Conservation (phyloP, 2,888 invertebrate genomes). For the Sinhomidia bicolor region DNA sequence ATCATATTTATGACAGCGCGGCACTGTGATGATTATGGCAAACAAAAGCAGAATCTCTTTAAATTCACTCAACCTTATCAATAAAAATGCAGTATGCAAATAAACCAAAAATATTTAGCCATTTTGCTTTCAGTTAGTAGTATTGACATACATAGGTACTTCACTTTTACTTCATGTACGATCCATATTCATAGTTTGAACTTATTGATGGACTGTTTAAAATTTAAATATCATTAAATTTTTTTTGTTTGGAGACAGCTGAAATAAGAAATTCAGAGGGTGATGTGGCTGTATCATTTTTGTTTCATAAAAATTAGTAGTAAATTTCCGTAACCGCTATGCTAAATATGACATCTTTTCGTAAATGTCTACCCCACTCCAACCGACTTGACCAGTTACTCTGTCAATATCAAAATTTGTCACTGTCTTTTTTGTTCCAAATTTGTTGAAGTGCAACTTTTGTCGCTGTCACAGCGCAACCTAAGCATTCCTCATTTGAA, state of each 20-base stretch:
- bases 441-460: not conserved
- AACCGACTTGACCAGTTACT: not conserved
- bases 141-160: too few relatives aligned
- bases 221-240: not conserved
- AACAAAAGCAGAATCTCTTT: too few relatives aligned
- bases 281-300: not conserved
- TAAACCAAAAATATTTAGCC: not conserved
- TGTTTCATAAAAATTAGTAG: too few relatives aligned
- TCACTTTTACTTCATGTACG: not conserved
- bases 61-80: constrained; percentile 27
- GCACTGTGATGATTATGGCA: too few relatives aligned
- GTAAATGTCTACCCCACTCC: not conserved
- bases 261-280: not conserved
- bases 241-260: not conserved
- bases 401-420: not conserved
- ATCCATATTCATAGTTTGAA: not conserved
- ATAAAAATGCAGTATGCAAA: not conserved
- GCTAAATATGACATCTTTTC: not conserved
- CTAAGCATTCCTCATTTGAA: not conserved
- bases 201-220: not conserved
- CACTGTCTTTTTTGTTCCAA: not conserved
- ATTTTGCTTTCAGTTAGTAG: not conserved
- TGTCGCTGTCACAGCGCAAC: not conserved
- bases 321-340: not conserved
- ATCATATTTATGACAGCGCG: too few relatives aligned